Evolutionary conservation across 2,797 vertebrate genomes (phyloP).

Genomic region (Nannoperca obscura): DNA sequence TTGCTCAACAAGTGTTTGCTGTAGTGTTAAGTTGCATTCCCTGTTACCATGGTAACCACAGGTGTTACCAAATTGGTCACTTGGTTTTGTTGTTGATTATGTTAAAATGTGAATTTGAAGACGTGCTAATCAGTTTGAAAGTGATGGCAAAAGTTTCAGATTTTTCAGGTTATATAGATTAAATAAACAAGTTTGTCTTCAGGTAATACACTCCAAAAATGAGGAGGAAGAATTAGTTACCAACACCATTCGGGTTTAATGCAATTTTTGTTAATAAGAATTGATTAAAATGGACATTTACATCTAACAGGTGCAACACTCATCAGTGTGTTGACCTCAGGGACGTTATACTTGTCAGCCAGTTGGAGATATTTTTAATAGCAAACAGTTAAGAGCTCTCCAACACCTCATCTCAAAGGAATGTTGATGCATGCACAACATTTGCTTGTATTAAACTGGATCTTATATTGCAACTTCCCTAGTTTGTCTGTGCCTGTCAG

Average conservation of each 20-base stretch:
- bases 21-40: too few species aligned
- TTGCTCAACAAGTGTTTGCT: background rate
- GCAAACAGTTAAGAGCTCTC: background rate
- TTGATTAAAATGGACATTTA: background rate
- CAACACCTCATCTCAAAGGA: background rate
- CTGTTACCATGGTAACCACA: conserved; percentile 4
- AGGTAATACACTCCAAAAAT: background rate
- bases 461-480: background rate
- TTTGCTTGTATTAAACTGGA: conserved; percentile 2
- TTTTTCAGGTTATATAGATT: background rate
- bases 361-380: background rate
- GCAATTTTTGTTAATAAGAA: background rate
- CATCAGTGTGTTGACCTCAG: background rate
- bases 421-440: background rate
- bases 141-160: background rate
- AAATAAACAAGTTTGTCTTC: background rate
- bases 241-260: background rate
- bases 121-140: background rate
- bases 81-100: background rate
- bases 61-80: background rate
- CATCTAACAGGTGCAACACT: background rate
- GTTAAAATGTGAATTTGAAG: background rate
- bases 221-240: background rate
- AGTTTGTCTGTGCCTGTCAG: conserved; percentile 32
- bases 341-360: background rate